Base-by-base conservation (phyloP, 2,113 vertebrate genomes). In the Tetrao urogallus region DNA sequence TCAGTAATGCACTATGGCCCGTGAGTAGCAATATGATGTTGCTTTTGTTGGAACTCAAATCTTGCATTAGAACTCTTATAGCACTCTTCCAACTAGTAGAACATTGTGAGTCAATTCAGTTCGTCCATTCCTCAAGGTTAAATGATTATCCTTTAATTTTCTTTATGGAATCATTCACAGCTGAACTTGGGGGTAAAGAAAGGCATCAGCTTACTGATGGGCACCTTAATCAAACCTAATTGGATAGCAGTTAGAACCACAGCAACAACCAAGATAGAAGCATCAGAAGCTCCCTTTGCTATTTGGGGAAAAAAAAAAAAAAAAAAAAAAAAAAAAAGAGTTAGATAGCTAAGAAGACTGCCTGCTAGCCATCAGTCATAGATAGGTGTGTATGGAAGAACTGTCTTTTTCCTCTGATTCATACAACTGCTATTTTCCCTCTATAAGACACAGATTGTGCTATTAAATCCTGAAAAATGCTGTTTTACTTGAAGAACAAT, bases 1-100 rank as follows among this genome's bases (percentile, higher is more conserved):
- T 97, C 97, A 69, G 87, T 97, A 27, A 97, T 97, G 97, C 97
- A 97, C 89, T 97, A 97, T 16, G 95, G 97, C 76, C 94, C 93
- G 97, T 97, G 92, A 97, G 97, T 93, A 89, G 47, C 83, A 78
- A 47, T 69, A 14, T 20, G 36, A 1, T 8, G 34, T 24, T 28
- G 10, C n/a, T 69, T 28, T 52, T 38, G 24, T 28, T 24, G 24
- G 30, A 78, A 45, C 21, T 84, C 61, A 54, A 32, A 72, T 69
- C 17, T 86, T 28, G 34, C 20, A 10, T 32, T 15, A n/a, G 20
- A 47, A 48, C 48, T 79, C 63, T 69, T 82, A 1, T 27, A 74
- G 36, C n/a, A 84, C 3, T 71, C 18, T 79, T 32, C 22, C 65
- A 72, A 61, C 27, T 60, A 40, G 9, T 34, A 84, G 83, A 87